These are phyloP conservation scores for Cephalophus harveyi DNA, from an alignment of 2,113 vertebrate species.

Conservation along the genomic window DNA sequence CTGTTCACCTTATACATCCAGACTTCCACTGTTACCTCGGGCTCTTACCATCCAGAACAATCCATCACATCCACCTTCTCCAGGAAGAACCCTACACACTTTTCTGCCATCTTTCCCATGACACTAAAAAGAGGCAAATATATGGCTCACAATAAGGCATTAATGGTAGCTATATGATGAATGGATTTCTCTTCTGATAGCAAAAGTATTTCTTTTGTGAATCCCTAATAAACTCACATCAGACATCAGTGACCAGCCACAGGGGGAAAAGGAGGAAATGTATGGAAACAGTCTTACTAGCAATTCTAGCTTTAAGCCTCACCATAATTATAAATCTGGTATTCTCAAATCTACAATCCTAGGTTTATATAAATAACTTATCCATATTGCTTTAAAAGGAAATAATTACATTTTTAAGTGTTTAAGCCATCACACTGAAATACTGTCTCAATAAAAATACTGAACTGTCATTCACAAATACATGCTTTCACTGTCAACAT, in stretches of 20 bases:
- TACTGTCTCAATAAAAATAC: neutral
- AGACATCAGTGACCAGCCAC: neutral
- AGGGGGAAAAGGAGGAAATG: neutral
- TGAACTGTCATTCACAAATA: neutral
- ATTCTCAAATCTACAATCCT: neutral
- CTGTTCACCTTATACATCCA: neutral
- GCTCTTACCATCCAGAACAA: neutral
- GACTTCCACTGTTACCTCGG: neutral
- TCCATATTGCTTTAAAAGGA: neutral
- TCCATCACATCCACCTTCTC: neutral
- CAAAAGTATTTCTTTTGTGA: neutral
- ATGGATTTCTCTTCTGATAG: neutral
- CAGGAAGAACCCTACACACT: neutral
- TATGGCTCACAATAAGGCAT: neutral
- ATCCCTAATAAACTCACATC: neutral
- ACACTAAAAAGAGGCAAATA: neutral
- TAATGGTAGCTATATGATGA: neutral
- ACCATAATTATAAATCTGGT: neutral
- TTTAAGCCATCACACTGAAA: neutral
- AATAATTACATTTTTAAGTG: neutral
- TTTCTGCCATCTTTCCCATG: neutral
- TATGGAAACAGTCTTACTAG: neutral
- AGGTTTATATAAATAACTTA: neutral
- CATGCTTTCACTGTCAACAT: neutral
- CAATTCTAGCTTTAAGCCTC: neutral